Conservation (phyloP, 2,113 vertebrate species). For the Sturnus vulgaris region DNA sequence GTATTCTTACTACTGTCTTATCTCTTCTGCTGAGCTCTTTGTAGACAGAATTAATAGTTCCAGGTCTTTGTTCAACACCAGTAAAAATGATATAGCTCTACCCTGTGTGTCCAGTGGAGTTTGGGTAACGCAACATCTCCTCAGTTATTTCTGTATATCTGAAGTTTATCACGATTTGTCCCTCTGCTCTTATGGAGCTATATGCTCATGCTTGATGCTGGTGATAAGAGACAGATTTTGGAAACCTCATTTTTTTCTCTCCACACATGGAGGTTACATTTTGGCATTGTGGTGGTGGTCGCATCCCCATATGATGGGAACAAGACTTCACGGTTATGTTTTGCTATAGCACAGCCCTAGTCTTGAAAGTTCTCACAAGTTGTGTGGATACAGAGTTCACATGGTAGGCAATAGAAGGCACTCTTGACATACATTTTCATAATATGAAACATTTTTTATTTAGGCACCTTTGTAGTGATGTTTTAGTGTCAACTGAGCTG, state of each 20-base stretch:
- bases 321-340: background rate
- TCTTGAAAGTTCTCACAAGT: background rate
- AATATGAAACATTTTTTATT: background rate
- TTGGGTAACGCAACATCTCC: background rate
- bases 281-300: background rate
- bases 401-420: background rate
- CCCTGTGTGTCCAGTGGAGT: background rate
- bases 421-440: background rate
- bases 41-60: background rate
- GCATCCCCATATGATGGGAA: background rate
- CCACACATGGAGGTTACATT: background rate
- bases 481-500: background rate
- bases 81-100: background rate
- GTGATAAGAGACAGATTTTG: background rate
- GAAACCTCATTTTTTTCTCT: background rate
- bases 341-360: background rate
- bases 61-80: background rate
- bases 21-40: background rate
- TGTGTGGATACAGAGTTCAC: background rate
- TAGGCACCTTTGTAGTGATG: background rate
- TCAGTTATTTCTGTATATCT: background rate
- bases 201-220: background rate
- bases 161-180: background rate
- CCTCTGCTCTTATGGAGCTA: background rate
- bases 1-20: background rate